Conservation (phyloP, 2,888 invertebrate species). For the Phortica okadai region DNA sequence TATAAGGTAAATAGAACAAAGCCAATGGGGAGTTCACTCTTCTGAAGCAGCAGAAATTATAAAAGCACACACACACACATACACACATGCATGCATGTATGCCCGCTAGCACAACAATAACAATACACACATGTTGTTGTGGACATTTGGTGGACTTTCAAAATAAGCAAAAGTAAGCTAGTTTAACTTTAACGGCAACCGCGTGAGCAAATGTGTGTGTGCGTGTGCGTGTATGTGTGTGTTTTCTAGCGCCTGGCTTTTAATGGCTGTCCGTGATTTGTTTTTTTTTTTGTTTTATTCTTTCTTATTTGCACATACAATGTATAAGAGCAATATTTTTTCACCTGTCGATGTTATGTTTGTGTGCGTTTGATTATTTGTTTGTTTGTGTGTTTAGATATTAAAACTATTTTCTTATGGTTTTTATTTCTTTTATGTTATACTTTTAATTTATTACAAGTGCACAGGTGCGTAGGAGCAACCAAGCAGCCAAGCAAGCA, state of each 20-base stretch:
- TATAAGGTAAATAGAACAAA: slow-evolving; percentile 69
- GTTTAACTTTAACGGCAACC: not conserved
- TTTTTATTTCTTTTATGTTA: slow-evolving; percentile 34
- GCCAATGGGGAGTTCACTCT: not conserved
- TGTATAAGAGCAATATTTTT: slow-evolving; percentile 24
- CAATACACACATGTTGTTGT: not conserved
- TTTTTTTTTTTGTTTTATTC: slow-evolving; percentile 42
- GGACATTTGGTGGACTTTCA: slow-evolving; percentile 3
- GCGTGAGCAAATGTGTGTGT: slow-evolving; percentile 12
- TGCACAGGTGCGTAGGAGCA: slow-evolving; percentile 66
- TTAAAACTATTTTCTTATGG: slow-evolving; percentile 15
- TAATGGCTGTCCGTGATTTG: slow-evolving; percentile 27
- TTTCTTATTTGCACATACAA: slow-evolving; percentile 39
- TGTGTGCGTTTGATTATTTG: slow-evolving; percentile 11
- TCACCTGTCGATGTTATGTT: slow-evolving; percentile 40
- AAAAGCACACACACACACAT: slow-evolving; percentile 32
- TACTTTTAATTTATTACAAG: slow-evolving; percentile 69
- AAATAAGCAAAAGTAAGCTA: slow-evolving; percentile 8
- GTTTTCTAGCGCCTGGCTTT: slow-evolving; percentile 34
- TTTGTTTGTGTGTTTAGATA: slow-evolving; percentile 32
- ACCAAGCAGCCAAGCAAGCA: slow-evolving; percentile 42
- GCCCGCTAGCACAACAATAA: not conserved
- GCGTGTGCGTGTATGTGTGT: not conserved
- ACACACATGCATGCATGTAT: slow-evolving; percentile 21
- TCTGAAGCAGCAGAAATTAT: slow-evolving; percentile 34